phyloP scores from a whole-genome alignment of 2,797 vertebrate species.

The Takifugu ocellatus region DNA sequence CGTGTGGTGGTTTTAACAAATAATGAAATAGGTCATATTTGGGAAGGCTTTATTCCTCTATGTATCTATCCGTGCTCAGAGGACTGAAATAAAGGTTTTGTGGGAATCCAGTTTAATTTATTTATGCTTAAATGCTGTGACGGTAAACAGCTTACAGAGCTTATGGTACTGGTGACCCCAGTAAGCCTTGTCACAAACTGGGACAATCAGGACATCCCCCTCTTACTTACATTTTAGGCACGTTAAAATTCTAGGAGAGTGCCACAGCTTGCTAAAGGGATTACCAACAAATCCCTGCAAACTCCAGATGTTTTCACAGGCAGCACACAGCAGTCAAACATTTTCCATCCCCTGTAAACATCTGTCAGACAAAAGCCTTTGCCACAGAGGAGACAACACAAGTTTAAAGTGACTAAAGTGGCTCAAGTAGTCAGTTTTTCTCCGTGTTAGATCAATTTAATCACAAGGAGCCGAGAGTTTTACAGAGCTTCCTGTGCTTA shows the following conservation, averaged over 20 bases:
- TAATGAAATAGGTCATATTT: slow-evolving; percentile 43
- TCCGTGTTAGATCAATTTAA: slow-evolving; percentile 51
- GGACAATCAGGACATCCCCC: slow-evolving; percentile 13
- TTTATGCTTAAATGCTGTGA: slow-evolving; percentile 60
- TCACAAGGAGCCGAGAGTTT: slow-evolving; percentile 50
- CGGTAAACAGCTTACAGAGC: slow-evolving; percentile 65
- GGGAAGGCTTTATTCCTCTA: slow-evolving; percentile 36
- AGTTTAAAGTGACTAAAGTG: slow-evolving; percentile 56
- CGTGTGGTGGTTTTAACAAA: slow-evolving; percentile 11
- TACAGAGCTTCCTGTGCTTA: slow-evolving; percentile 19
- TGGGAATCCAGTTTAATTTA: slow-evolving; percentile 64
- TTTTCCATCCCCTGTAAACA: slow-evolving; percentile 69
- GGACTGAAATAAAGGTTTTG: slow-evolving; percentile 62
- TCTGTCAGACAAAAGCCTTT: slow-evolving; percentile 73
- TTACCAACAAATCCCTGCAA: slow-evolving; percentile 70
- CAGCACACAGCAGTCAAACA: slow-evolving; percentile 60
- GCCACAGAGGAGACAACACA: slow-evolving; percentile 43
- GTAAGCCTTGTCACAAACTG: slow-evolving; percentile 39
- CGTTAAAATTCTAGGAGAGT: slow-evolving; percentile 64
- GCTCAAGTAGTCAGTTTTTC: slow-evolving; percentile 57
- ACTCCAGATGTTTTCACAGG: slow-evolving; percentile 75
- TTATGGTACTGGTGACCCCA: slow-evolving; percentile 49
- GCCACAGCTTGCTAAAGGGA: slow-evolving; percentile 63
- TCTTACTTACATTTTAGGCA: slow-evolving; percentile 55
- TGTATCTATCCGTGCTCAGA: slow-evolving; percentile 33